A percentile compares a stretch with the other conserved stretches of the same genome.
These are phyloP conservation scores for Philotrypesis tridentata DNA, from an alignment of 1,140 invertebrate species.

Conservation along the genomic window DNA sequence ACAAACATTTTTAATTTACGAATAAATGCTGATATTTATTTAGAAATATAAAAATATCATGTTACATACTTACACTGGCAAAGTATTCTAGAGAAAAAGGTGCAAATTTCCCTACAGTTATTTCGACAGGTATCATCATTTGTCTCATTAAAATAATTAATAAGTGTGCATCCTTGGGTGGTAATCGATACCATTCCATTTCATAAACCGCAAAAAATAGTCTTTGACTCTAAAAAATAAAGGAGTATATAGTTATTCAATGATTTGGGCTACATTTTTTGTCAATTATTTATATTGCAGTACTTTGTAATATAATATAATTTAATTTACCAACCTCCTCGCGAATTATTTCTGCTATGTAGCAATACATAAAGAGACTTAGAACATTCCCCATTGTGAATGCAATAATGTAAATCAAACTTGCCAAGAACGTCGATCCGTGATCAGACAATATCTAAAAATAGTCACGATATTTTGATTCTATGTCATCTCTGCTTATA, in stretches of 20 bases:
- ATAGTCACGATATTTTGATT: background rate
- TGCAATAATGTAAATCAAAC: background rate
- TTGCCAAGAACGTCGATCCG: background rate
- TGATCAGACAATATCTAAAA: background rate
- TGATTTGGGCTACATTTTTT: too few relatives aligned
- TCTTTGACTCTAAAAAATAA: conserved; percentile 7
- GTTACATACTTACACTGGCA: too few relatives aligned
- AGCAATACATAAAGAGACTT: conserved; percentile 16
- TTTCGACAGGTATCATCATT: too few relatives aligned
- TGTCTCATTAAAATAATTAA: too few relatives aligned
- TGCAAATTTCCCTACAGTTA: too few relatives aligned
- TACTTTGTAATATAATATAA: background rate
- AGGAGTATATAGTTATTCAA: too few relatives aligned
- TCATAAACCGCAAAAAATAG: background rate
- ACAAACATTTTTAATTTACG: too few relatives aligned
- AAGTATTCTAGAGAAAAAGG: too few relatives aligned
- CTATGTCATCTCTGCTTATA: too few relatives aligned
- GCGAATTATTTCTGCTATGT: background rate
- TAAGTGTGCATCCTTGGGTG: conserved; percentile 44
- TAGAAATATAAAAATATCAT: too few relatives aligned
- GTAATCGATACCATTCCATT: conserved; percentile 55
- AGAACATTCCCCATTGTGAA: background rate
- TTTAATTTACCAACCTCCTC: background rate
- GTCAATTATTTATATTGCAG: too few relatives aligned
- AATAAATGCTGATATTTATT: background rate